A percentile compares a stretch with the other conserved stretches of the same genome.
phyloP scores from a whole-genome alignment of 2,888 invertebrate genomes.

The Panopea generosa region DNA sequence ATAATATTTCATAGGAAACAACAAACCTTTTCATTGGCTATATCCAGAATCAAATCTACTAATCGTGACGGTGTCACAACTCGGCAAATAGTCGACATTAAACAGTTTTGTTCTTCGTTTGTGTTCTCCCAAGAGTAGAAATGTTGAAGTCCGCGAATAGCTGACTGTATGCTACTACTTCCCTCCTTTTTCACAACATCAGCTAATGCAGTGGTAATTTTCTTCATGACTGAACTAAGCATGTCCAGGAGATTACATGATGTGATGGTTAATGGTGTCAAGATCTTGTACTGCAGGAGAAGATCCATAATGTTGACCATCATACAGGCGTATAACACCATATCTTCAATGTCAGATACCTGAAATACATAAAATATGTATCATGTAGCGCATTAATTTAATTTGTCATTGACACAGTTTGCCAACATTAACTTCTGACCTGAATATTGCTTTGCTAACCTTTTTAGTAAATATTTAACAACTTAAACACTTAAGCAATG shows the following conservation, averaged over 20 bases:
- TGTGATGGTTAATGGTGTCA: slow-evolving; percentile 28
- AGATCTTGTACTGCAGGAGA: slow-evolving; percentile 50
- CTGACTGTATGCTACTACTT: slow-evolving; percentile 26
- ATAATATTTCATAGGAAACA: too few species aligned
- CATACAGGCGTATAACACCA: slow-evolving; percentile 33
- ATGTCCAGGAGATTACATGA: slow-evolving; percentile 14
- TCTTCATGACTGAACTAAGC: slow-evolving; percentile 63
- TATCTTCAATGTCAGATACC: slow-evolving; percentile 46
- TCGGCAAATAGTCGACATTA: slow-evolving; percentile 56
- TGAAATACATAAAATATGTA: slow-evolving; percentile 16
- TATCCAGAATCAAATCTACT: slow-evolving; percentile 68
- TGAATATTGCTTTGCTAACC: too few species aligned
- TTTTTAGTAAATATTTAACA: too few species aligned
- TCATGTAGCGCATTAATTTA: not conserved
- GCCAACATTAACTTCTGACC: too few species aligned
- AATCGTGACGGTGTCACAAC: slow-evolving; percentile 66
- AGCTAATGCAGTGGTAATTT: slow-evolving; percentile 54
- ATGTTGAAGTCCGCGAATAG: slow-evolving; percentile 47
- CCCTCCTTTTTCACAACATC: slow-evolving; percentile 67
- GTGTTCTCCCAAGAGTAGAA: slow-evolving; percentile 40
- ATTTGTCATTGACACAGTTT: too few species aligned
- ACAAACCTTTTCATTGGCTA: slow-evolving; percentile 72
- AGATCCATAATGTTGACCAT: slow-evolving; percentile 46
- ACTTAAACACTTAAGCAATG: too few species aligned
- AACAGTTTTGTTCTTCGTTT: slow-evolving; percentile 9